Evolutionary conservation across 2,888 invertebrate genomes (phyloP).

Genomic region (Siphlonurus alternatus): DNA sequence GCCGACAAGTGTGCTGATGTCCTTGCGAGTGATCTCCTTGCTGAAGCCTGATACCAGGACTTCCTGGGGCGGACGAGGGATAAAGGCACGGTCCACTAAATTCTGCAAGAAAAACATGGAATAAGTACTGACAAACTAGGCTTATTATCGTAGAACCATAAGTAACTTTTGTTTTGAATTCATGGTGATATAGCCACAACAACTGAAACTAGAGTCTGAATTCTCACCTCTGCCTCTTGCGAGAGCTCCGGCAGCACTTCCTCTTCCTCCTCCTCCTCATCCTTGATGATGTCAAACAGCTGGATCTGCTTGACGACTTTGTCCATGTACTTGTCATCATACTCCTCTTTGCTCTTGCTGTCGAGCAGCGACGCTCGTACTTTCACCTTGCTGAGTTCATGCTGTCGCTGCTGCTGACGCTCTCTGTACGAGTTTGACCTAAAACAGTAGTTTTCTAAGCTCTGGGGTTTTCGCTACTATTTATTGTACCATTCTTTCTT

Average conservation of each 20-base stretch:
- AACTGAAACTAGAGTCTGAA: neutral
- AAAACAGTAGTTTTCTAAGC: too few species aligned
- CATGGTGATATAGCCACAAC: neutral
- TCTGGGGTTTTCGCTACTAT: too few species aligned
- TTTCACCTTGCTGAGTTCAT: neutral
- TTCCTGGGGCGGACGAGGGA: conserved; percentile 41
- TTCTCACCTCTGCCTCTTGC: neutral
- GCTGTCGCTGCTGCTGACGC: neutral
- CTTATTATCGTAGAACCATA: too few species aligned
- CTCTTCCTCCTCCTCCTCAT: neutral
- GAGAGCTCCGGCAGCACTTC: neutral
- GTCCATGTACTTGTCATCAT: neutral
- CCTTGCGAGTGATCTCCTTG: conserved; percentile 51
- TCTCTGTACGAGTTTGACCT: too few species aligned
- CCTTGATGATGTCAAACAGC: neutral
- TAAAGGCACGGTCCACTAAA: conserved; percentile 35
- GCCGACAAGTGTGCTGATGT: conserved; percentile 64
- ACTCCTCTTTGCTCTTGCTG: neutral
- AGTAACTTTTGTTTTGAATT: neutral
- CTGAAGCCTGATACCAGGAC: conserved; percentile 42
- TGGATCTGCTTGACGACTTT: neutral
- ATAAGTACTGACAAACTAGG: neutral
- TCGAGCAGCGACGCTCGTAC: neutral
- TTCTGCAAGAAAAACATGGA: conserved; percentile 12
- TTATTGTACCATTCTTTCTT: too few species aligned